These are phyloP conservation scores for Anoplius nigerrimus DNA, from an alignment of 2,888 invertebrate species.

Conservation along the genomic window DNA sequence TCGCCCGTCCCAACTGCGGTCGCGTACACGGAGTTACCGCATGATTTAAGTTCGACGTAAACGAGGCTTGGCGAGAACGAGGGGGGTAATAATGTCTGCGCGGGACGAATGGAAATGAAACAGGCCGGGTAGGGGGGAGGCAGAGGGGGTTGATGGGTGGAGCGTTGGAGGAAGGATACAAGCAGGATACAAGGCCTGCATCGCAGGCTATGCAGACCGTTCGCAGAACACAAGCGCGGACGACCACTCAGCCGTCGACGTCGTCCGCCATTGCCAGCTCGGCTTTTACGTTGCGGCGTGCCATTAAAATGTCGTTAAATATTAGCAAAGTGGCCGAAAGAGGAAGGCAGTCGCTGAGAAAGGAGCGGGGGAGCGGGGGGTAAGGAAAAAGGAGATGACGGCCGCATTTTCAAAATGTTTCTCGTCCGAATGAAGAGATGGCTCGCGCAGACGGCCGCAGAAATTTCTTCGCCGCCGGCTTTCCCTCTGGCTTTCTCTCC, in stretches of 20 bases:
- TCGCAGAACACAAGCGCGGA: background rate
- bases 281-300: constrained; percentile 35
- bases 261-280: constrained; percentile 15
- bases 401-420: no score
- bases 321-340: constrained; percentile 44
- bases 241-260: constrained; percentile 33
- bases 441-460: no score
- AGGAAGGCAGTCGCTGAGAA: background rate
- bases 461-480: no score
- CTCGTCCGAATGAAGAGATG: no score
- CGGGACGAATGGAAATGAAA: constrained; percentile 30
- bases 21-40: no score
- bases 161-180: no score
- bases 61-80: constrained; percentile 38
- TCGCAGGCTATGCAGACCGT: background rate
- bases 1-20: background rate
- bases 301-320: constrained; percentile 62
- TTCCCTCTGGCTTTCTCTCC: no score
- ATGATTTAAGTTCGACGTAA: background rate
- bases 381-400: background rate
- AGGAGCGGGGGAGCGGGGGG: background rate
- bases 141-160: no score
- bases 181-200: constrained; percentile 43
- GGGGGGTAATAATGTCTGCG: constrained; percentile 34
- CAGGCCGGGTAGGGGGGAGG: no score